Evolutionary conservation across 1,140 invertebrate genomes (phyloP).

Genomic region (Heliconius hewitsoni): DNA sequence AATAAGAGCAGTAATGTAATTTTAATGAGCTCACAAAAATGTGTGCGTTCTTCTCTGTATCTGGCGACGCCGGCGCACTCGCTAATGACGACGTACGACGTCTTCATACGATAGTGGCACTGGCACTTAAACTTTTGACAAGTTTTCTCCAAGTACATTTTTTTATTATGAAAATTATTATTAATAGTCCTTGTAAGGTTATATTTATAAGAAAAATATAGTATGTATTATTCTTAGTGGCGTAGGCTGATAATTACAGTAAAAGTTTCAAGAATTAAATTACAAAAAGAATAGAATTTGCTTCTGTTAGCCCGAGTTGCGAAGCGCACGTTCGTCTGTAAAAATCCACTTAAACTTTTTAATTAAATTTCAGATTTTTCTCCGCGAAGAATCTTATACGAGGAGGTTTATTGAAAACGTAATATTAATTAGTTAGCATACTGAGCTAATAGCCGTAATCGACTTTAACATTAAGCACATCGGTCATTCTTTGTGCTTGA

Average conservation of each 20-base stretch:
- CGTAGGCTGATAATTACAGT: not conserved
- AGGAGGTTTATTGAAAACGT: conserved; percentile 68
- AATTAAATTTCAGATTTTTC: conserved; percentile 80
- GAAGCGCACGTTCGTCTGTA: conserved; percentile 66
- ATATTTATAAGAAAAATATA: not conserved
- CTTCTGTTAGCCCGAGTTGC: conserved; percentile 65
- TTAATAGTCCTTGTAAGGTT: not conserved
- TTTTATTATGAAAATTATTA: not conserved
- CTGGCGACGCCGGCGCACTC: conserved; percentile 47
- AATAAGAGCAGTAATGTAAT: conserved; percentile 80
- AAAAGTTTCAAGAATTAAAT: conserved; percentile 51
- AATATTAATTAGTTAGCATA: conserved; percentile 70
- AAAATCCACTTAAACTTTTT: conserved; percentile 80
- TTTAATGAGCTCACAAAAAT: conserved; percentile 79
- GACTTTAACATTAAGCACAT: conserved; percentile 45
- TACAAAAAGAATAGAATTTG: conserved; percentile 67
- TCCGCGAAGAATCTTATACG: conserved; percentile 61
- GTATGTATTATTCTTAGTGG: not conserved
- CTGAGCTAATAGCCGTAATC: conserved; percentile 69
- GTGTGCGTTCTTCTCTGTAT: conserved; percentile 59
- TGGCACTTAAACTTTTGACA: not conserved
- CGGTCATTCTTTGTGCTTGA: not conserved
- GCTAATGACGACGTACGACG: conserved; percentile 39
- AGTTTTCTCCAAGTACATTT: not conserved
- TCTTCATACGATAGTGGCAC: conserved; percentile 3